Evolutionary conservation across 37 sponge, comb jelly and placozoan species (phyloP).

Genomic region (Lycopodina hypogea): DNA sequence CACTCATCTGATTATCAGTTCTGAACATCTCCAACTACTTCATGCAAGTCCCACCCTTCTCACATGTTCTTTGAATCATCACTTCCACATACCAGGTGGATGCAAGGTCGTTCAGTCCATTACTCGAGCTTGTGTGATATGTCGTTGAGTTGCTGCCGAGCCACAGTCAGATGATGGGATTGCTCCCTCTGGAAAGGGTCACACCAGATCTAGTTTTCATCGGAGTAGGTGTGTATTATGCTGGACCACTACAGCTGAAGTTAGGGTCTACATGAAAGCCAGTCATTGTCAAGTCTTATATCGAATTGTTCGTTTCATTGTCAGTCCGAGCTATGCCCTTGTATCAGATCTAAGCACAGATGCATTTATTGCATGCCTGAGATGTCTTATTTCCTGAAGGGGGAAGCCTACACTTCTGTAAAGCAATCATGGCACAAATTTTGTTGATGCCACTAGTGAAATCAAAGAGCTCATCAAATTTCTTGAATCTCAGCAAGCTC

Average conservation of each 20-base stretch:
- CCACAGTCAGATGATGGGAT: conserved; percentile 3
- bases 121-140: no score
- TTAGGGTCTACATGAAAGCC: conserved; percentile 13
- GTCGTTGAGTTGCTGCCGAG: no score
- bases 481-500: no score
- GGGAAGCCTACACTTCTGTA: conserved; percentile 10
- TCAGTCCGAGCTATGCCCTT: conserved; percentile 32
- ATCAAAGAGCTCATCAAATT: no score
- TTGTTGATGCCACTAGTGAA: conserved; percentile 36
- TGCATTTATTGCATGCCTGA: conserved; percentile 27
- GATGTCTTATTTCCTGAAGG: no score
- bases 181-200: conserved; percentile 28
- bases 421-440: conserved; percentile 46
- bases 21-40: conserved; percentile 18
- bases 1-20: conserved; percentile 4
- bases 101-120: no score
- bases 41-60: conserved; percentile 40
- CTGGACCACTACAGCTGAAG: conserved; percentile 16
- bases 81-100: conserved; percentile 25
- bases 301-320: no score
- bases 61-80: background rate
- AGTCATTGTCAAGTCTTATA: conserved; percentile 16
- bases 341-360: conserved; percentile 37
- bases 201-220: conserved; percentile 23
- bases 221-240: conserved; percentile 19